A percentile compares a stretch with the other conserved stretches of the same genome.
Evolutionary conservation across 2,797 vertebrate genomes (phyloP).

Genomic region (Phylloscopus collybita): DNA sequence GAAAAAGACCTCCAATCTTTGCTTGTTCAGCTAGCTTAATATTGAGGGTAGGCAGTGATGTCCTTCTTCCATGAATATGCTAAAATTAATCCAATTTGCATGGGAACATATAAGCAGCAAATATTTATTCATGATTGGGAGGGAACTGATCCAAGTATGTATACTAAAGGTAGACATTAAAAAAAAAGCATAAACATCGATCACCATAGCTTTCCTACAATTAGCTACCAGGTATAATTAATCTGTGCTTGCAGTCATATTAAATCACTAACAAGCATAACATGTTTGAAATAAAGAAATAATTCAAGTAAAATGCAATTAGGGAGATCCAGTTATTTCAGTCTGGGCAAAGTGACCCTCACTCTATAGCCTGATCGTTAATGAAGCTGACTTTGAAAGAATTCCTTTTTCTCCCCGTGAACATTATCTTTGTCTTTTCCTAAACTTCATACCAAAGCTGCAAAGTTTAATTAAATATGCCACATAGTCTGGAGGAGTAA

Average conservation of each 20-base stretch:
- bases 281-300: conserved; percentile 73
- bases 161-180: conserved; percentile 57
- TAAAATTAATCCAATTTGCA: conserved; percentile 71
- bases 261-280: conserved; percentile 74
- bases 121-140: conserved; percentile 61
- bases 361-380: conserved; percentile 34
- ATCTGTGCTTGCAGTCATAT: conserved; percentile 69
- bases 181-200: conserved; percentile 42
- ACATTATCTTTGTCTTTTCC: conserved; percentile 56
- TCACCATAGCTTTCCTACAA: conserved; percentile 47
- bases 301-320: conserved; percentile 75
- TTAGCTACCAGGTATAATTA: conserved; percentile 70
- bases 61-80: conserved; percentile 58
- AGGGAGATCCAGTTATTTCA: conserved; percentile 64
- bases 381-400: conserved; percentile 65
- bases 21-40: conserved; percentile 49
- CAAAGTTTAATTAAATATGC: conserved; percentile 58
- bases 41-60: conserved; percentile 16
- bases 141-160: conserved; percentile 34
- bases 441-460: conserved; percentile 40
- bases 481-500: conserved; percentile 42
- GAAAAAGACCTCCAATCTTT: not conserved
- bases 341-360: conserved; percentile 67
- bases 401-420: conserved; percentile 22
- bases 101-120: conserved; percentile 58